Conservation (phyloP, 2,888 invertebrate species). For the Abscondita cerata region DNA sequence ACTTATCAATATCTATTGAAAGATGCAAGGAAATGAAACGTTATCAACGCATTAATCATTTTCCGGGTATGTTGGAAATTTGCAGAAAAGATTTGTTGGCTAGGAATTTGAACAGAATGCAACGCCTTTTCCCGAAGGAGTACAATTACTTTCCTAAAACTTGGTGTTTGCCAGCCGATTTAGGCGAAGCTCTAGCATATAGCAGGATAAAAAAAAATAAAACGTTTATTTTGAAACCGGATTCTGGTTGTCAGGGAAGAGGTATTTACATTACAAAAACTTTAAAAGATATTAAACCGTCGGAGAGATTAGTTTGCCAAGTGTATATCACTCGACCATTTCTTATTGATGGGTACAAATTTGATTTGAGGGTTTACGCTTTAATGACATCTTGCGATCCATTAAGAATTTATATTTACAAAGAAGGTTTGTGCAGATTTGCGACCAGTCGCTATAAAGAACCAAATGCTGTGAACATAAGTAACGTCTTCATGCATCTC, state of each 20-base stretch:
- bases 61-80: constrained; percentile 68
- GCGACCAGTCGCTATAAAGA: constrained; percentile 89
- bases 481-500: constrained; percentile 92
- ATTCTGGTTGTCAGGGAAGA: constrained; percentile 88
- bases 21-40: constrained; percentile 90
- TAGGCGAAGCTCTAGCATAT: constrained; percentile 76
- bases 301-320: constrained; percentile 88
- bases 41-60: constrained; percentile 92
- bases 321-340: constrained; percentile 78
- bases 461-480: constrained; percentile 80
- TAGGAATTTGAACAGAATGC: constrained; percentile 88
- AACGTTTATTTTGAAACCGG: constrained; percentile 90
- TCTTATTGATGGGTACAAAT: constrained; percentile 90
- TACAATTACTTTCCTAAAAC: constrained; percentile 94
- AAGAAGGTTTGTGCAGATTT: constrained; percentile 89
- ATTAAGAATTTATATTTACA: constrained; percentile 86
- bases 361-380: constrained; percentile 88
- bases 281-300: constrained; percentile 79
- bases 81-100: constrained; percentile 86
- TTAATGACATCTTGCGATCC: constrained; percentile 92
- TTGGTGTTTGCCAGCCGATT: constrained; percentile 91
- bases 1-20: constrained; percentile 84
- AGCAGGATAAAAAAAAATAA: constrained; percentile 73
- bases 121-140: constrained; percentile 85
- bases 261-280: constrained; percentile 88